Conservation (phyloP, 2,113 vertebrate species). For the Hemibagrus wyckioides region DNA sequence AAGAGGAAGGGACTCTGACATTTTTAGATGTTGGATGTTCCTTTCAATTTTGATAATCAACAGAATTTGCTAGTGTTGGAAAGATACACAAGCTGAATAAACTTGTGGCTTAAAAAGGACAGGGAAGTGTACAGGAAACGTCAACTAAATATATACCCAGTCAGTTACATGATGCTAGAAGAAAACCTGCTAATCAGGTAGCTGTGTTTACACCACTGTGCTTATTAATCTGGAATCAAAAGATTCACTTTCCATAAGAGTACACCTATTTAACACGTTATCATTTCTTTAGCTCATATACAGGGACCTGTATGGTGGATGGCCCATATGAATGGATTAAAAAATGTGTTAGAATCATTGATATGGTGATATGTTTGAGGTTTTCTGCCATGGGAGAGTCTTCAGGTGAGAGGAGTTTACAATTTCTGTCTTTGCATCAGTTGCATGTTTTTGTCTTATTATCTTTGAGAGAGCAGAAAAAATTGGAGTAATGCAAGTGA, state of each 20-base stretch:
- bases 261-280: neutral
- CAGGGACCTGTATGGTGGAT: neutral
- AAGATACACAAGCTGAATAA: neutral
- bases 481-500: too few relatives aligned
- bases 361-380: neutral
- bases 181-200: neutral
- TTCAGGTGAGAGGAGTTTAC: neutral
- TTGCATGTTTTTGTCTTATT: neutral
- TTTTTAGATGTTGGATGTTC: conserved; percentile 27
- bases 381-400: neutral
- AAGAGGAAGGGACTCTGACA: neutral
- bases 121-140: neutral
- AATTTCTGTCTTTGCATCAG: neutral
- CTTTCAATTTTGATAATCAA: conserved; percentile 15
- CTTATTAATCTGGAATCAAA: neutral
- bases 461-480: neutral
- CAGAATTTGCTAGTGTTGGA: neutral
- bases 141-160: neutral
- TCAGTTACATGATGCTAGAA: neutral
- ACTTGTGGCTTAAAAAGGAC: neutral
- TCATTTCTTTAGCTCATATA: neutral
- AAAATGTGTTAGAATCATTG: neutral
- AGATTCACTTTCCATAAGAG: neutral
- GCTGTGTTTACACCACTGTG: neutral
- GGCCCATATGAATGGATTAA: neutral